Evolutionary conservation across 2,888 invertebrate genomes (phyloP).

Genomic region (Nudaria mundana): DNA sequence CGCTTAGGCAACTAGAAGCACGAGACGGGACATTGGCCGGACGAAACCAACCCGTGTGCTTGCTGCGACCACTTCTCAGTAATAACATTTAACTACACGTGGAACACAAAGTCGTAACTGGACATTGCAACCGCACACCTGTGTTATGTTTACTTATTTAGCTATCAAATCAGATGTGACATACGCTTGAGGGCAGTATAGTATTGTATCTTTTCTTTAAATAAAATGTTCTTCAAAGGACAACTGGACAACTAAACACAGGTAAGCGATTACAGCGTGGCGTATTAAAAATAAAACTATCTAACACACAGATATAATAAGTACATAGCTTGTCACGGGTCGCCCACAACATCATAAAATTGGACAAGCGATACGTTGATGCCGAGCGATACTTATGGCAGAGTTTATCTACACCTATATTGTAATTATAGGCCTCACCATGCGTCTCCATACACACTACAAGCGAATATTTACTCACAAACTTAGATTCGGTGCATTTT

Average conservation of each 20-base stretch:
- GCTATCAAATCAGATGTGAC: neutral
- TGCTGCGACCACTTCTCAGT: conserved; percentile 53
- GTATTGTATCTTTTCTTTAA: no score
- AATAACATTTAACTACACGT: conserved; percentile 58
- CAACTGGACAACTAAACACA: conserved; percentile 30
- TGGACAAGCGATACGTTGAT: conserved; percentile 65
- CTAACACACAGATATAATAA: conserved; percentile 62
- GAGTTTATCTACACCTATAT: conserved; percentile 53
- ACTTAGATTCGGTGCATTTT: conserved; percentile 66
- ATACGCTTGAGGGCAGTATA: no score
- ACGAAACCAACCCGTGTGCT: conserved; percentile 60
- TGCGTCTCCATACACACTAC: conserved; percentile 74
- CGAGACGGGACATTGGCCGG: conserved; percentile 67
- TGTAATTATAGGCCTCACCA: conserved; percentile 60
- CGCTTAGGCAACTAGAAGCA: conserved; percentile 79
- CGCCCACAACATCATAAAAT: conserved; percentile 52
- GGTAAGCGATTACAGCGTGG: conserved; percentile 51
- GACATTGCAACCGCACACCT: conserved; percentile 47
- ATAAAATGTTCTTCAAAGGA: neutral
- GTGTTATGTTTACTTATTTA: conserved; percentile 16
- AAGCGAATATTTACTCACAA: conserved; percentile 75
- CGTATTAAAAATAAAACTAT: conserved; percentile 54
- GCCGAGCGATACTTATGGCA: conserved; percentile 55
- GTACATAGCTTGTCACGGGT: conserved; percentile 53
- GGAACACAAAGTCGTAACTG: conserved; percentile 51